Evolutionary conservation across 2,888 invertebrate species (phyloP).

Genomic region (Tubiluchus corallicola): DNA sequence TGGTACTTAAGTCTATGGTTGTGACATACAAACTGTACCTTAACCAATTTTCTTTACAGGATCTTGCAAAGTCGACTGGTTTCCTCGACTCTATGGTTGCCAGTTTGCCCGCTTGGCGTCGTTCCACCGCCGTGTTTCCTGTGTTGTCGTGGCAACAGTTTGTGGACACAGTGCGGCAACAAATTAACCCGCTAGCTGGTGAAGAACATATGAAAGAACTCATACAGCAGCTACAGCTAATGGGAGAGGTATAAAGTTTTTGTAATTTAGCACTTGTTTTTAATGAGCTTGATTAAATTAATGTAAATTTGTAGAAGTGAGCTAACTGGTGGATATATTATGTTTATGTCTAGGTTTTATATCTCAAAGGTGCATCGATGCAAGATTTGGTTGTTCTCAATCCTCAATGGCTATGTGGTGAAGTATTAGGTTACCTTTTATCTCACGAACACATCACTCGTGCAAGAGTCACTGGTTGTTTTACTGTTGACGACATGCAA

Average conservation of each 20-base stretch:
- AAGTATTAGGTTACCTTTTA: slow-evolving; percentile 45
- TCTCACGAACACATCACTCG: slow-evolving; percentile 34
- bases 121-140: slow-evolving; percentile 38
- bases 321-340: too few relatives aligned
- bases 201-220: slow-evolving; percentile 43
- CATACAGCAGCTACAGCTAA: slow-evolving; percentile 41
- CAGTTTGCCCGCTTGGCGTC: slow-evolving; percentile 35
- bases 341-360: slow-evolving; percentile 35
- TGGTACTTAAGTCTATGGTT: too few relatives aligned
- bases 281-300: too few relatives aligned
- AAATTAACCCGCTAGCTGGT: slow-evolving; percentile 44
- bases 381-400: slow-evolving; percentile 44
- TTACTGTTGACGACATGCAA: slow-evolving; percentile 51
- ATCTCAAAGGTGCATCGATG: slow-evolving; percentile 36
- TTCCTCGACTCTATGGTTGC: slow-evolving; percentile 39
- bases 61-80: slow-evolving; percentile 36
- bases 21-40: too few relatives aligned
- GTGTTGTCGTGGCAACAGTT: slow-evolving; percentile 41
- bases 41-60: slow-evolving; percentile 23
- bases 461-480: slow-evolving; percentile 45
- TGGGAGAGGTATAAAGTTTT: slow-evolving; percentile 38
- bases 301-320: too few relatives aligned
- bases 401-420: slow-evolving; percentile 46
- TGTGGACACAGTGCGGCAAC: slow-evolving; percentile 35
- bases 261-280: too few relatives aligned